phyloP scores from a whole-genome alignment of 2,797 vertebrate species.

The Lithobates sylvaticus region DNA sequence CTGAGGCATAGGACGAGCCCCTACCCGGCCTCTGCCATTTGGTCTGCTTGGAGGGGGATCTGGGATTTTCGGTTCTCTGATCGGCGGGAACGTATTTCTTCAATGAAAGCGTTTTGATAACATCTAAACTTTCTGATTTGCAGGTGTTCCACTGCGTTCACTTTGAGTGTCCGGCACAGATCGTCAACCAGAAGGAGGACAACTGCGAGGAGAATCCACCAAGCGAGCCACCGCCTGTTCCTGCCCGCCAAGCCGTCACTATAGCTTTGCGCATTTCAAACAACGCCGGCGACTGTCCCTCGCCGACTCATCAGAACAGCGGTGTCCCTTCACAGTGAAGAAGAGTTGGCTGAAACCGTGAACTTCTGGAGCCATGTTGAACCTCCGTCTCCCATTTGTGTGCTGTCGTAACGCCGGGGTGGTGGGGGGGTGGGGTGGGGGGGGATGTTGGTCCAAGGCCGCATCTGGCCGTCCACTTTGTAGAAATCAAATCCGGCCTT shows the following conservation, averaged over 20 bases:
- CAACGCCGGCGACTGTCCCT: slow-evolving; percentile 76
- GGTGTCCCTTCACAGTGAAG: slow-evolving; percentile 64
- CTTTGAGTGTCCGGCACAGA: slow-evolving; percentile 94
- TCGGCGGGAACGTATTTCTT: too few relatives aligned
- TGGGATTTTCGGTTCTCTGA: too few relatives aligned
- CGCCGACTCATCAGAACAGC: slow-evolving; percentile 69
- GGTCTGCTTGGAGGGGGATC: too few relatives aligned
- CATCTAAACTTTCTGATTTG: background rate
- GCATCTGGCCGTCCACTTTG: slow-evolving; percentile 63
- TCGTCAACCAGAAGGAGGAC: slow-evolving; percentile 81
- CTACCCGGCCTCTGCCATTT: too few relatives aligned
- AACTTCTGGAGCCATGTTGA: background rate
- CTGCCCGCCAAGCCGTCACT: slow-evolving; percentile 70
- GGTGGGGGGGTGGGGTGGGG: background rate
- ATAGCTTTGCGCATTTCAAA: slow-evolving; percentile 75
- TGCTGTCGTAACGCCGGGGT: background rate
- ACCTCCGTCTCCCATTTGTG: background rate
- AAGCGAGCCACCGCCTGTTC: slow-evolving; percentile 61
- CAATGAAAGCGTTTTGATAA: background rate
- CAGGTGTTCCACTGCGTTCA: slow-evolving; percentile 99
- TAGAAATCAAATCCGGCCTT: slow-evolving; percentile 65
- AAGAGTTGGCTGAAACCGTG: too few relatives aligned
- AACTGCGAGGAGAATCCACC: slow-evolving; percentile 76
- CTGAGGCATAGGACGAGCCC: too few relatives aligned
- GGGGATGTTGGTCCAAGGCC: slow-evolving; percentile 67